Conservation (phyloP, 2,888 invertebrate species). For the Caenorhabditis becei region DNA sequence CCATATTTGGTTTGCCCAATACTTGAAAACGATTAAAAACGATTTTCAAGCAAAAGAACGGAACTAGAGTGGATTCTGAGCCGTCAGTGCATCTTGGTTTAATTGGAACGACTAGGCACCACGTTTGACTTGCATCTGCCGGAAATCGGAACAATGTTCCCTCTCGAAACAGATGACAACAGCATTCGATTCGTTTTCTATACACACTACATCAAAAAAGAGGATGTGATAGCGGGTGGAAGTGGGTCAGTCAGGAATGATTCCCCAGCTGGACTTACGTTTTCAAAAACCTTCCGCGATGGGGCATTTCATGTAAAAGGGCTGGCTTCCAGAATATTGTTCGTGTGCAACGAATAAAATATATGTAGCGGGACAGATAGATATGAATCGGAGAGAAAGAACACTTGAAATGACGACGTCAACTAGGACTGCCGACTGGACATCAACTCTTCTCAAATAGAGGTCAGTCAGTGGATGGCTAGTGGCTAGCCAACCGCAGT, state of each 20-base stretch:
- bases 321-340: slow-evolving; percentile 4
- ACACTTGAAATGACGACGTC: slow-evolving; percentile 62
- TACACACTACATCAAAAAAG: slow-evolving; percentile 40
- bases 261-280: slow-evolving; percentile 46
- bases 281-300: slow-evolving; percentile 48
- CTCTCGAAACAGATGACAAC: slow-evolving; percentile 27
- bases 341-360: neutral
- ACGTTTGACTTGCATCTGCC: slow-evolving; percentile 27
- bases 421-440: slow-evolving; percentile 51
- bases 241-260: slow-evolving; percentile 52
- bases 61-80: neutral
- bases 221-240: slow-evolving; percentile 50
- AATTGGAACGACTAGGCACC: slow-evolving; percentile 6
- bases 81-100: slow-evolving; percentile 33
- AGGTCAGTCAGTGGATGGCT: slow-evolving; percentile 55
- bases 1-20: too few relatives aligned
- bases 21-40: too few relatives aligned
- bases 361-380: slow-evolving; percentile 6
- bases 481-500: slow-evolving; percentile 56
- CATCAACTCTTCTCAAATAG: slow-evolving; percentile 61
- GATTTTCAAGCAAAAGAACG: too few relatives aligned
- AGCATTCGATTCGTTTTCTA: slow-evolving; percentile 6
- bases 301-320: slow-evolving; percentile 25
- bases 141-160: slow-evolving; percentile 24
- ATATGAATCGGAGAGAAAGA: slow-evolving; percentile 21